A percentile compares a stretch with the other conserved stretches of the same genome.
Evolutionary conservation across 2,797 vertebrate species (phyloP).

Genomic region (Chrosomus eos): DNA sequence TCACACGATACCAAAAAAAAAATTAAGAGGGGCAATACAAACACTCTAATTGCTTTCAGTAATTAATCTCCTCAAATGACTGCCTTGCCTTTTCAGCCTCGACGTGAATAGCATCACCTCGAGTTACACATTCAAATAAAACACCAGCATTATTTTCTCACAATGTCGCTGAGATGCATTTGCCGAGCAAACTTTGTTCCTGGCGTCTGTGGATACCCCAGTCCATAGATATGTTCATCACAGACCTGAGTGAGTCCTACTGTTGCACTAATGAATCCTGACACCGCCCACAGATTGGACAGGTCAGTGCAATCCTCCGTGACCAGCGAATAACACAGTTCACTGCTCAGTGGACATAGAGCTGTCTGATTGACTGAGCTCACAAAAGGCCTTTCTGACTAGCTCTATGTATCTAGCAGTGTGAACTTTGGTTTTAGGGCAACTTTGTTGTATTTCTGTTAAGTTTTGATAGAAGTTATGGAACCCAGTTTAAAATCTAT

Average conservation of each 20-base stretch:
- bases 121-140: slow-evolving; percentile 6
- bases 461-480: slow-evolving; percentile 9
- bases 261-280: slow-evolving; percentile 51
- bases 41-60: slow-evolving; percentile 49
- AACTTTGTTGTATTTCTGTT: slow-evolving; percentile 7
- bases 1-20: slow-evolving; percentile 10
- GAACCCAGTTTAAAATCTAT: background rate
- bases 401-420: slow-evolving; percentile 8
- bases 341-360: slow-evolving; percentile 43
- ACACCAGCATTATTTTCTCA: background rate
- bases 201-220: background rate
- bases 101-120: background rate
- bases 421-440: slow-evolving; percentile 19
- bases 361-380: slow-evolving; percentile 26
- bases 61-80: slow-evolving; percentile 43
- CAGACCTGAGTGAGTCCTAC: slow-evolving; percentile 40
- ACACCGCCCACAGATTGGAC: slow-evolving; percentile 36
- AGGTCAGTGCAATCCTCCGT: slow-evolving; percentile 45
- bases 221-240: slow-evolving; percentile 40
- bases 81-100: slow-evolving; percentile 31
- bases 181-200: slow-evolving; percentile 5
- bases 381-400: slow-evolving; percentile 31
- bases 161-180: background rate
- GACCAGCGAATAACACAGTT: slow-evolving; percentile 45
- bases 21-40: slow-evolving; percentile 36